Base-by-base conservation (phyloP, 2,888 invertebrate species). In the Ctena decussata region DNA sequence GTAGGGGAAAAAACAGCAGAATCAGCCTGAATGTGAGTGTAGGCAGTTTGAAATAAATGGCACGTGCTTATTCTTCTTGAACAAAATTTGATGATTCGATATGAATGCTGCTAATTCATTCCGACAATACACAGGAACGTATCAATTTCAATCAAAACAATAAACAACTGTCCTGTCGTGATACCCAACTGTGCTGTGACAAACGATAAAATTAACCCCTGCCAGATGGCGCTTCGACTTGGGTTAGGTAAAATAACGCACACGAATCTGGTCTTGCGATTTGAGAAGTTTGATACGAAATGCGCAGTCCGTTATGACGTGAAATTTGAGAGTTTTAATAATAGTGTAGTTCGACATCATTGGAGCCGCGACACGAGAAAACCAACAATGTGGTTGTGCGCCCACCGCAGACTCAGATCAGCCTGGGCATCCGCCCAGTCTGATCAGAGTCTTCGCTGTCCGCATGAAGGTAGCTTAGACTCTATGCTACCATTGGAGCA, bases 111-210 rank as follows among this genome's bases (percentile, higher is more conserved):
- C 27, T 65, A 65, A 65, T 65, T 65, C 35, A 35, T 30, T 18
- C 11, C 21, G 65, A 65, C 65, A 65, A 65, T 65, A 65, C 65
- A 65, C 65, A 65, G 65, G 35, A 65, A 35, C 65, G 65, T 65
- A 65, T 65, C 65, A 65, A 65, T 65, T 65, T 65, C 65, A 35
- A 65, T 65, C 65, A 65, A 65, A 65, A n/a, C 65, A 65, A 65
- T 65, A 65, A 65, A 65, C 65, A 65, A 65, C 65, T 65, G 65
- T 65, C 65, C 65, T 18, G 65, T 30, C 30, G 65, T 21, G 65
- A 65, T 65, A 65, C 65, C 65, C 65, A 65, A 65, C 65, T 65
- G 65, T 44, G 72, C 41, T 39, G 72, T 41, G 72, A 72, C 72
- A 46, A 72, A 46, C 72, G 72, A 72, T 72, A 44, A 44, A 72